phyloP scores from a whole-genome alignment of 2,113 vertebrate species.

The Poeciliopsis prolifica region DNA sequence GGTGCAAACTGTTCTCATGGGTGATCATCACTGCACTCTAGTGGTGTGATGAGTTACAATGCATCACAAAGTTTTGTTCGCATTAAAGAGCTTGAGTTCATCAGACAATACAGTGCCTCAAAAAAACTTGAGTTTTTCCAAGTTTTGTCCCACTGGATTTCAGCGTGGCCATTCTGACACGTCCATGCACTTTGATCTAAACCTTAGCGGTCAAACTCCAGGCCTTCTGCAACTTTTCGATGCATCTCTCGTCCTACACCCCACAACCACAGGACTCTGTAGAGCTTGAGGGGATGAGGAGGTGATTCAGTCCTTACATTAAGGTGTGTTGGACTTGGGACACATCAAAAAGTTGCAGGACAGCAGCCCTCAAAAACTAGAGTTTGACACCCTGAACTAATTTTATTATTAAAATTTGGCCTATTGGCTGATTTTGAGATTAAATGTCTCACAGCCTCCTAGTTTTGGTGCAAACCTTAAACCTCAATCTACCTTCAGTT shows the following conservation, averaged over 20 bases:
- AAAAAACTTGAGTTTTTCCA: neutral
- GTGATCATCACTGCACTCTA: slow-evolving; percentile 40
- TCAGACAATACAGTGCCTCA: neutral
- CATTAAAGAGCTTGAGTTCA: neutral
- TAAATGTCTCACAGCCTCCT: neutral
- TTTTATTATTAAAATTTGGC: neutral
- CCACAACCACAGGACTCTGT: no score
- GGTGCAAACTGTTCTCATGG: neutral
- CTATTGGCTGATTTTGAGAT: neutral
- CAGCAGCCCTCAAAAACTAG: no score
- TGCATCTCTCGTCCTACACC: neutral
- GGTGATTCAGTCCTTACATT: no score
- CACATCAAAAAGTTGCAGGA: no score
- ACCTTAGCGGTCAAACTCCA: no score
- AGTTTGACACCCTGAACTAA: no score
- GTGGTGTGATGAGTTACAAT: slow-evolving; percentile 11
- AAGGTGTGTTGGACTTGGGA: no score
- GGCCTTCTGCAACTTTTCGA: no score
- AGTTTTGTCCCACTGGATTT: no score
- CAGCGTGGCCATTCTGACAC: no score
- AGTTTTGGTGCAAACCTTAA: neutral
- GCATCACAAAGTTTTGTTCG: neutral
- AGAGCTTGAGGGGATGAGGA: no score
- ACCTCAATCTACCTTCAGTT: neutral
- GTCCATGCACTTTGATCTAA: no score